Evolutionary conservation across 2,113 vertebrate genomes (phyloP), one percentile per base, ranked within the genome.

Genomic region (Paradisaea rubra): DNA sequence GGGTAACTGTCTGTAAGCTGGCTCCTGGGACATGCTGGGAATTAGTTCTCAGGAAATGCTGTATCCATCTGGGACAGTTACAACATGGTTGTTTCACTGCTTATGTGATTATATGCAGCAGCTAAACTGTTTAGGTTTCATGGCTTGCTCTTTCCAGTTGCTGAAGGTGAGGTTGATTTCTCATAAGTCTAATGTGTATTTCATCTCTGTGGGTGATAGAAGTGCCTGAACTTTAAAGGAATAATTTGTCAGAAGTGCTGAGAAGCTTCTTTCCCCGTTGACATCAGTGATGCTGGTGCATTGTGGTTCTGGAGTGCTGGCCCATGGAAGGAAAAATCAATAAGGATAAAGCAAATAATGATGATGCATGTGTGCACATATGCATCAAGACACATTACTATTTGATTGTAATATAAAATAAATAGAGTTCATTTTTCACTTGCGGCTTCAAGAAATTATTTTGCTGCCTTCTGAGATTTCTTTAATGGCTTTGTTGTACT

Each of bases 391-490:
- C 91, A 79, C 72, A 86, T 94, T 78, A 60, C 74, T 77, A 3
- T 95, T 88, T 93, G 84, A 91, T 88, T 86, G 85, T 93, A 83
- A 94, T 88, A 59, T 94, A 82, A 94, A 94, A 89, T 88, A 94
- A 97, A 94, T 93, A 82, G 88, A 82, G 72, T 93, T 93, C 85
- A 85, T 97, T 97, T 96, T 94, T 94, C 94, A 94, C 61, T 87
- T 91, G 37, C 0, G 27, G 44, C 77, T 93, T 91, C 91, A 83
- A 88, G 81, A 94, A 95, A 91, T 96, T 3, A 86, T 94, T 95
- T 95, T 89, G 23, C 87, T 69, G 59, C 85, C 79, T 93, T 88
- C 54, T 0, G 25, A 81, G 82, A 37, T 89, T 95, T 94, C 70
- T 95, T 92, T 94, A 90, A 93, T 83, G 76, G 39, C 61, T 89